Conservation (phyloP, 1,140 invertebrate species). For the Rhizoglyphus robini region DNA sequence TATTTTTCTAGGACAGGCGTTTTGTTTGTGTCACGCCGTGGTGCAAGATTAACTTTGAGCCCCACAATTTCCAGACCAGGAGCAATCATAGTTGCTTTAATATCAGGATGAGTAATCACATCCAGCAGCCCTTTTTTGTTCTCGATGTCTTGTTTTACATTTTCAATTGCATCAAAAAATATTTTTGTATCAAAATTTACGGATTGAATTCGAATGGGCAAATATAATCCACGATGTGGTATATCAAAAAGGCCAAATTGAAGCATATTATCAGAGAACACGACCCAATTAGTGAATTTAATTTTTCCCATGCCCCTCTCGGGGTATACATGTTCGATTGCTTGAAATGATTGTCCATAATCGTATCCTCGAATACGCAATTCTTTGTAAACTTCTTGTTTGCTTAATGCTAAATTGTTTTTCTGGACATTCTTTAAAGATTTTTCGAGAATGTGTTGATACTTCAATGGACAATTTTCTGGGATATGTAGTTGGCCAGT, state of each 20-base stretch:
- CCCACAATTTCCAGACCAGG: constrained; percentile 41
- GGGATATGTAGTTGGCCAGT: constrained; percentile 56
- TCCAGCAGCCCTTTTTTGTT: no score
- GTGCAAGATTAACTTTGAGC: constrained; percentile 58
- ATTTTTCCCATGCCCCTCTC: constrained; percentile 24
- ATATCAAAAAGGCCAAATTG: constrained; percentile 39
- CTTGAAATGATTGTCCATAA: constrained; percentile 48
- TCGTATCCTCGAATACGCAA: constrained; percentile 82
- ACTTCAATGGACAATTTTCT: constrained; percentile 36
- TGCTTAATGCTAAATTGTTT: constrained; percentile 36
- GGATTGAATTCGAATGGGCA: constrained; percentile 40
- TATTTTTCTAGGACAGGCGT: constrained; percentile 67
- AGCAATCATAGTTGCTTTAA: constrained; percentile 23
- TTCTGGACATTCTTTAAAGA: constrained; percentile 13
- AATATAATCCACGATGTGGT: constrained; percentile 33
- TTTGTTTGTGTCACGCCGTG: constrained; percentile 51
- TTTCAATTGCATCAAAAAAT: constrained; percentile 21
- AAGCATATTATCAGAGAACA: constrained; percentile 42
- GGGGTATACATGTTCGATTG: constrained; percentile 30
- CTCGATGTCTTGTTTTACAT: constrained; percentile 4
- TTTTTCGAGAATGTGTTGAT: constrained; percentile 17
- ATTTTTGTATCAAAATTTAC: constrained; percentile 37
- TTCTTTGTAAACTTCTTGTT: constrained; percentile 86
- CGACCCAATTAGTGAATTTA: constrained; percentile 40
- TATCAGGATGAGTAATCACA: constrained; percentile 20